Base-by-base conservation (phyloP, 2,888 invertebrate genomes). In the Mellilla xanthometata region DNA sequence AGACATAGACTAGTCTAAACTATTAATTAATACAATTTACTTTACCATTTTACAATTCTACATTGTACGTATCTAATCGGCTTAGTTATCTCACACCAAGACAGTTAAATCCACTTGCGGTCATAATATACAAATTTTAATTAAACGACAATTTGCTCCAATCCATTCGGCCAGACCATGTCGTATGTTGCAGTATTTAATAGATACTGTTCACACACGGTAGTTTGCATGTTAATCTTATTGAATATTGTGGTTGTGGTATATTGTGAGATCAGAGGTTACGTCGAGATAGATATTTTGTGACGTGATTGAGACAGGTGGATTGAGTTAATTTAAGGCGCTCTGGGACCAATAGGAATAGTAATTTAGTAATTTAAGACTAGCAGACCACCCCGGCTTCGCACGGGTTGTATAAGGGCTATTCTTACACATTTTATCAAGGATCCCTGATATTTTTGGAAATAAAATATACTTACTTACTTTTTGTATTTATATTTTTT, bases 111-210 rank as follows among this genome's bases (percentile, higher is more conserved):
- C 12, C 32, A 12, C 26, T 28, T 3, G 34, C 30, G 34, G 39
- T 35, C 34, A 38, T 44, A 44, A 45, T 39, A 45, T 45, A 35
- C 29, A 4, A 33, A 38, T 26, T 39, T 45, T 45, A 45, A 45
- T 45, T 39, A 45, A 45, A 45, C 30, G 39, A 34, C 45, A 49
- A 40, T 49, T 40, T 32, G 35, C 32, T n/a, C 29, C 24, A 23
- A 29, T 15, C 39, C 31, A 33, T 36, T 49, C 33, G 10, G 7
- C 2, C 22, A 36, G 31, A 24, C 11, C 27, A 13, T 23, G 26
- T 12, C 22, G 24, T 43, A 28, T 6, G n/a, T 27, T 35, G 32
- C 11, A 23, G 10, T 28, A 29, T 48, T 43, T 43, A 43, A 31
- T 43, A 12, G 13, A 12, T 31, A 34, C 31, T 23, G 13, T 10